Evolutionary conservation across 2,888 invertebrate species (phyloP), one percentile per base, ranked within the genome.

Genomic region (Agrotis clavis): DNA sequence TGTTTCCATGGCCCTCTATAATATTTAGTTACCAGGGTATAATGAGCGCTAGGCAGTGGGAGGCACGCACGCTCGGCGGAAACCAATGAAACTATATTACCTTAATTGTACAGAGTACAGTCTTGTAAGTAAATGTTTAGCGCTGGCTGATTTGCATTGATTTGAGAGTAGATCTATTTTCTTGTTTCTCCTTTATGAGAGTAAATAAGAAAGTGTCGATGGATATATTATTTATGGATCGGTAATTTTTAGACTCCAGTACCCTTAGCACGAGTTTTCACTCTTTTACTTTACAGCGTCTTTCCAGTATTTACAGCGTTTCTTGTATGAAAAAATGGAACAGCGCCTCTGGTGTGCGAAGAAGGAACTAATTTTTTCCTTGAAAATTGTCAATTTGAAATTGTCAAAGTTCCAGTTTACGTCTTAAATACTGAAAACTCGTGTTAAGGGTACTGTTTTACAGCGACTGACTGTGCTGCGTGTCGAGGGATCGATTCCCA

Each of bases 81-180:
- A 87, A 86, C 87, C 76, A 67, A 88, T 89, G 87, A 87, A 90
- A 88, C 88, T 84, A 86, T 89, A 91, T 89, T 86, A 84, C 83
- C 79, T 85, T 86, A 86, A 87, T 87, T 87, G 83, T 77, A 71
- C 65, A 45, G 67, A 48, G 45, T 86, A 87, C 88, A 85, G 67
- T 77, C 61, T 51, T 13, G 67, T 41, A 30, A 54, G 48, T 16
- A 61, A 78, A 57, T 77, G 53, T 57, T 69, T 2, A 19, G 16
- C 16, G 4, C 5, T 50, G 4, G 11, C 13, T 47, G 25, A 25
- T 48, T 48, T 48, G 16, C 18, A 35, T 63, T 21, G 35, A 13
- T 16, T 14, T 35, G n/a, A 56, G 65, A 25, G n/a, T 48, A 9
- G 18, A 16, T 30, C 13, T 1, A 14, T 69, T 47, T 60, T 41